These are phyloP conservation scores for Cylloceria caligata DNA, from an alignment of 2,888 invertebrate species.

Conservation along the genomic window DNA sequence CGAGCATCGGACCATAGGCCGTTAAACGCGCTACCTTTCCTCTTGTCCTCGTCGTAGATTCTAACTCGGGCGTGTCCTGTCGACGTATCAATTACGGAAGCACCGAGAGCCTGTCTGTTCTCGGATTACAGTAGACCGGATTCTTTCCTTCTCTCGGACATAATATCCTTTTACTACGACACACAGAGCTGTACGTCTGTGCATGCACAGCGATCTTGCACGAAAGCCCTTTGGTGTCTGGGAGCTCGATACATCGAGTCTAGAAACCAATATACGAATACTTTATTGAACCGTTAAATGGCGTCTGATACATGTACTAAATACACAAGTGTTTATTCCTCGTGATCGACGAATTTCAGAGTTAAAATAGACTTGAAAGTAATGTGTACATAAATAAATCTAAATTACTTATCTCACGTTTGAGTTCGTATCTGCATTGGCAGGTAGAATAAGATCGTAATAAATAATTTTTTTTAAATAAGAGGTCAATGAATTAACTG, in stretches of 20 bases:
- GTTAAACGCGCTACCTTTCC: neutral
- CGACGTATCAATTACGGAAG: conserved; percentile 64
- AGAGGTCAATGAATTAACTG: neutral
- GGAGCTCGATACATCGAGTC: neutral
- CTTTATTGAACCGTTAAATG: no score
- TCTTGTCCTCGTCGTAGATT: conserved; percentile 38
- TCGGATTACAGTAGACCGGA: conserved; percentile 60
- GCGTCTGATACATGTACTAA: no score
- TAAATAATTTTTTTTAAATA: no score
- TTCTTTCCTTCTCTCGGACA: conserved; percentile 49
- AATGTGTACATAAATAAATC: neutral
- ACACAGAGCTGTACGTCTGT: neutral
- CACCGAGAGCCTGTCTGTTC: conserved; percentile 55
- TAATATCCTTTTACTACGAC: conserved; percentile 51
- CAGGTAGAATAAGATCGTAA: neutral
- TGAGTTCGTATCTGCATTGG: neutral
- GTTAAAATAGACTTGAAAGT: neutral
- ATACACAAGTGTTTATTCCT: no score
- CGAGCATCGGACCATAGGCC: conserved; percentile 13
- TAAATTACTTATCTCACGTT: neutral
- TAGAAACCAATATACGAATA: neutral
- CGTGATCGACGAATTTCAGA: neutral
- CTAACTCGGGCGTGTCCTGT: conserved; percentile 55
- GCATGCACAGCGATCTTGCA: neutral
- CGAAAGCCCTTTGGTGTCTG: neutral